Evolutionary conservation across 1,140 invertebrate genomes (phyloP).

Genomic region (Sipha flava): DNA sequence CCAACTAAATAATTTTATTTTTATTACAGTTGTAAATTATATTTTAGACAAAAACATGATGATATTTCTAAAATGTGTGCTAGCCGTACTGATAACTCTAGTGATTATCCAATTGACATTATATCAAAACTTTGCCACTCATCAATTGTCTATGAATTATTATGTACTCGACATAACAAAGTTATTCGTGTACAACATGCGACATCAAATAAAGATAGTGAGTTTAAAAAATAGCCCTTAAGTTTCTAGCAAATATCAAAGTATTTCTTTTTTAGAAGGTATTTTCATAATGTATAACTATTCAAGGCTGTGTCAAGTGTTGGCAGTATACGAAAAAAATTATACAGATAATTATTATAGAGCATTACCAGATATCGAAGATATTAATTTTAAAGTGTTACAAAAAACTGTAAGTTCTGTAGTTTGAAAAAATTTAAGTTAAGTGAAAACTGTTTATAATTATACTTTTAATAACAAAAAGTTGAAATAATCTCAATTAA

Average conservation of each 20-base stretch:
- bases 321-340: neutral
- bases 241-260: too few species aligned
- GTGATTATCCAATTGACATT: neutral
- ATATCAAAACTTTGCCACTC: neutral
- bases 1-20: neutral
- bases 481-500: too few species aligned
- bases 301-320: conserved; percentile 4
- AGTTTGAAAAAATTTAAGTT: neutral
- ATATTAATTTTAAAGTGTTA: neutral
- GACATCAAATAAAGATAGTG: conserved; percentile 11
- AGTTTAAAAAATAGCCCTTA: too few species aligned
- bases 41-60: neutral
- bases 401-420: neutral
- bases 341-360: neutral
- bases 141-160: conserved; percentile 17
- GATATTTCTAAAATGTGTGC: neutral
- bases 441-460: too few species aligned
- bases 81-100: neutral
- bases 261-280: conserved; percentile 7
- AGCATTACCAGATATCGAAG: neutral
- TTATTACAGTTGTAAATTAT: neutral
- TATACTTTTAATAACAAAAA: too few species aligned
- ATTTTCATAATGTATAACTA: conserved; percentile 28
- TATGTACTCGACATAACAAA: neutral
- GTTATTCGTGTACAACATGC: neutral